Evolutionary conservation across 2,888 invertebrate species (phyloP).

Genomic region (Tachina fera): DNA sequence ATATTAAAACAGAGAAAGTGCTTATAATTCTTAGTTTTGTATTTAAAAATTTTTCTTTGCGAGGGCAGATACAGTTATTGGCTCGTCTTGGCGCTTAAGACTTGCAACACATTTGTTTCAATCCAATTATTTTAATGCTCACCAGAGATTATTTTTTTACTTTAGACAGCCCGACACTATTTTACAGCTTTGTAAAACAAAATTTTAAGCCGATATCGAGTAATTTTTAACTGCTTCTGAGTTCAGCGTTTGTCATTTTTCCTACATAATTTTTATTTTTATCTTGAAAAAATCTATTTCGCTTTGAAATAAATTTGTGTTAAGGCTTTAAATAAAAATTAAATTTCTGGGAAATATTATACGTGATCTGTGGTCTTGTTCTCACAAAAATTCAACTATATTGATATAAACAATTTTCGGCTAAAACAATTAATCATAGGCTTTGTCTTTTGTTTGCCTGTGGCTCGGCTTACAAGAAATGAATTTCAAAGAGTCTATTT

Average conservation of each 20-base stretch:
- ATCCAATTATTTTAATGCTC: too few species aligned
- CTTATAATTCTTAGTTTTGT: too few species aligned
- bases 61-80: too few species aligned
- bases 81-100: too few species aligned
- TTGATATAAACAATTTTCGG: conserved; percentile 49
- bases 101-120: too few species aligned
- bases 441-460: neutral
- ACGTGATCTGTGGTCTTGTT: conserved; percentile 30
- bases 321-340: neutral
- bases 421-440: conserved; percentile 54
- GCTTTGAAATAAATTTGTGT: neutral
- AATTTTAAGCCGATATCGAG: too few species aligned
- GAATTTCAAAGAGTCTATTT: conserved; percentile 7
- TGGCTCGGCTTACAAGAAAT: neutral
- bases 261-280: neutral
- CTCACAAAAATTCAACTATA: conserved; percentile 35
- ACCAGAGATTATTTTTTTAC: too few species aligned
- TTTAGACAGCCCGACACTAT: too few species aligned
- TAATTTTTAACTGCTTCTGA: too few species aligned
- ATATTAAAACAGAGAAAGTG: too few species aligned
- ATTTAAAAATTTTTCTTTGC: too few species aligned
- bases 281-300: neutral
- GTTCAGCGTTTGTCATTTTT: too few species aligned
- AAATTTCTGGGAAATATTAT: neutral
- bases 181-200: neutral